phyloP scores from a whole-genome alignment of 2,888 invertebrate species.

The Lasioglossum pauxillum region DNA sequence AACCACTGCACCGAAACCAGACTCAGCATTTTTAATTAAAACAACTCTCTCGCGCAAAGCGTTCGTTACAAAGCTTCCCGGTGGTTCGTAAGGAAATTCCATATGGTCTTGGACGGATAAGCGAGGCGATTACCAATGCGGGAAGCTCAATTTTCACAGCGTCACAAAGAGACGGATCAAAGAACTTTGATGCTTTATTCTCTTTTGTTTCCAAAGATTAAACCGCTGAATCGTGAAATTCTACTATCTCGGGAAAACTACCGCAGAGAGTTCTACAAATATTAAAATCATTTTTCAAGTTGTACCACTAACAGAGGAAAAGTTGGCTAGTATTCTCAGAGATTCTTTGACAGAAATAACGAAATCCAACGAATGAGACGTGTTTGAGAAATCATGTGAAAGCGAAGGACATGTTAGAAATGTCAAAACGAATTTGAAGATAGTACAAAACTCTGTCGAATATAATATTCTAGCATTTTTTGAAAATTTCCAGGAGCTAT shows the following conservation, averaged over 20 bases:
- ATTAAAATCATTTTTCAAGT: background rate
- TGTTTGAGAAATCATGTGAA: background rate
- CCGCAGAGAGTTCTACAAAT: background rate
- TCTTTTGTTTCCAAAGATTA: background rate
- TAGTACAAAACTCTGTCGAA: no score
- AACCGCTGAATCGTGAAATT: background rate
- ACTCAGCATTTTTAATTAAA: conserved; percentile 32
- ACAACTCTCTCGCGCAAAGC: background rate
- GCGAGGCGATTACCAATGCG: background rate
- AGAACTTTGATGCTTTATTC: background rate
- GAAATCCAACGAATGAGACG: background rate
- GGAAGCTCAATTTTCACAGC: background rate
- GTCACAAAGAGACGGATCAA: background rate
- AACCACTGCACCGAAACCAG: background rate
- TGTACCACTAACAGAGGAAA: background rate
- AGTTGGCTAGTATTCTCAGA: background rate
- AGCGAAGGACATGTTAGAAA: background rate
- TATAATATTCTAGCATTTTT: no score
- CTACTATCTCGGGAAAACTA: background rate
- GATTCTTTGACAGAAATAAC: background rate
- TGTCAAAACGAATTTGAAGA: background rate
- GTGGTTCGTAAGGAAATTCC: background rate
- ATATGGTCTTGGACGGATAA: background rate
- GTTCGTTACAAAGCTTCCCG: background rate
- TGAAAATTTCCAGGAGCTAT: no score